Conservation (phyloP, 2,797 vertebrate species). For the Echeneis naucrates region DNA sequence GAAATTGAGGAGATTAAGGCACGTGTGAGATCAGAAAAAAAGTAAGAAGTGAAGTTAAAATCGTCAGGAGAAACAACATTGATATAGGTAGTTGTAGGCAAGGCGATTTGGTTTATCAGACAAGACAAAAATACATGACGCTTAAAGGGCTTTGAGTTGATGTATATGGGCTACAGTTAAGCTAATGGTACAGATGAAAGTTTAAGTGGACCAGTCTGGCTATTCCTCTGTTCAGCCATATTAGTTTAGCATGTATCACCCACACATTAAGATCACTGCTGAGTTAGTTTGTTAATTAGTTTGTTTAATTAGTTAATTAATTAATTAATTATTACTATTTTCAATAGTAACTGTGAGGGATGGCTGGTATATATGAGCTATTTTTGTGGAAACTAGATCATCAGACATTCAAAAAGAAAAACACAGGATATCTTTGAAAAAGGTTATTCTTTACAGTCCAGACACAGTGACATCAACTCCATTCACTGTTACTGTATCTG, state of each 20-base stretch:
- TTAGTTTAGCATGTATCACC: slow-evolving; percentile 11
- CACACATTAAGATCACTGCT: slow-evolving; percentile 5
- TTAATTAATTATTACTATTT: too few relatives aligned
- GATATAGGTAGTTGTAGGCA: slow-evolving; percentile 35
- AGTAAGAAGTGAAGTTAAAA: slow-evolving; percentile 66
- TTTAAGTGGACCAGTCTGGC: slow-evolving; percentile 30
- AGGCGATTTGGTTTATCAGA: slow-evolving; percentile 48
- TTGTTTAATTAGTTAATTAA: too few relatives aligned
- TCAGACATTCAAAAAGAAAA: too few relatives aligned
- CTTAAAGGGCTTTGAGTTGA: slow-evolving; percentile 78
- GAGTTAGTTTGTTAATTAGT: too few relatives aligned
- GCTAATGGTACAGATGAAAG: slow-evolving; percentile 76
- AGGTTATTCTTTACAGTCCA: too few relatives aligned
- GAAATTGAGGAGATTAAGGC: slow-evolving; percentile 80
- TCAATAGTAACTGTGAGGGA: not conserved
- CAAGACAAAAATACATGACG: slow-evolving; percentile 73
- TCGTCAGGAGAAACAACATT: slow-evolving; percentile 60
- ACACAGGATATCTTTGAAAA: too few relatives aligned
- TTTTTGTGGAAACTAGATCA: too few relatives aligned
- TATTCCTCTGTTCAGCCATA: slow-evolving; percentile 33
- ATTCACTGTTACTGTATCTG: too few relatives aligned
- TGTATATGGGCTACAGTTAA: slow-evolving; percentile 76
- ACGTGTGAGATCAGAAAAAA: slow-evolving; percentile 59
- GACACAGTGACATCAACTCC: too few relatives aligned
- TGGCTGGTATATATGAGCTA: too few relatives aligned